Percentiles rank a stretch among this genome's conserved stretches.
Evolutionary conservation across 2,113 vertebrate genomes (phyloP).

Genomic region (Sylvilagus bachmani): DNA sequence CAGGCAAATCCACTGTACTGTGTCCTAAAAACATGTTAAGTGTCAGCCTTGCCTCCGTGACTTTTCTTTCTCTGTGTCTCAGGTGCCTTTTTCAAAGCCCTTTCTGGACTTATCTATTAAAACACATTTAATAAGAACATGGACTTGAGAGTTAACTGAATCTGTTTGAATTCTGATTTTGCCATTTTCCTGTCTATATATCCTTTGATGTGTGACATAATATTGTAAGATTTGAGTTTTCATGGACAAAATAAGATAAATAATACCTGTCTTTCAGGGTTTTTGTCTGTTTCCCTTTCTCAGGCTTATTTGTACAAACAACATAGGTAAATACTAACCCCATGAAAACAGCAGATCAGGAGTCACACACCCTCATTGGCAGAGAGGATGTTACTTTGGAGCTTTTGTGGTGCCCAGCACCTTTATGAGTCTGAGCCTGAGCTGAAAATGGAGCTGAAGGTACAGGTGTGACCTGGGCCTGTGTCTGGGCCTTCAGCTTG

Average conservation of each 20-base stretch:
- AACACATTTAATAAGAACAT: conserved; percentile 49
- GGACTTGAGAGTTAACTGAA: background rate
- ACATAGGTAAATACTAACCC: no score
- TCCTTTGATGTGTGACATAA: background rate
- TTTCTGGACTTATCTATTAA: conserved; percentile 56
- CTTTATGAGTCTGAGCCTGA: no score
- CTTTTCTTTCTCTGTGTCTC: background rate
- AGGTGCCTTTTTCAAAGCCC: conserved; percentile 2
- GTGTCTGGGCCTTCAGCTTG: no score
- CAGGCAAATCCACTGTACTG: background rate
- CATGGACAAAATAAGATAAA: background rate
- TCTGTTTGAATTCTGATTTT: conserved; percentile 41
- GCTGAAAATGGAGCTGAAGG: no score
- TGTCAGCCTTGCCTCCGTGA: background rate
- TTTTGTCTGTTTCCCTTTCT: no score
- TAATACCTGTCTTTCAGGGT: background rate
- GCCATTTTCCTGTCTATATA: conserved; percentile 1
- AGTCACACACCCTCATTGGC: no score
- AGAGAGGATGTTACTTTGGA: no score
- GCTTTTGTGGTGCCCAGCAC: no score
- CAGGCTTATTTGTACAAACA: no score
- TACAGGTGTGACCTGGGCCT: no score
- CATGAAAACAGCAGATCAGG: no score
- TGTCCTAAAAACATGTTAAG: background rate
- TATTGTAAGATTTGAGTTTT: conserved; percentile 45